phyloP scores from a whole-genome alignment of 1,140 invertebrate species.

The Rhopalosiphum padi region DNA sequence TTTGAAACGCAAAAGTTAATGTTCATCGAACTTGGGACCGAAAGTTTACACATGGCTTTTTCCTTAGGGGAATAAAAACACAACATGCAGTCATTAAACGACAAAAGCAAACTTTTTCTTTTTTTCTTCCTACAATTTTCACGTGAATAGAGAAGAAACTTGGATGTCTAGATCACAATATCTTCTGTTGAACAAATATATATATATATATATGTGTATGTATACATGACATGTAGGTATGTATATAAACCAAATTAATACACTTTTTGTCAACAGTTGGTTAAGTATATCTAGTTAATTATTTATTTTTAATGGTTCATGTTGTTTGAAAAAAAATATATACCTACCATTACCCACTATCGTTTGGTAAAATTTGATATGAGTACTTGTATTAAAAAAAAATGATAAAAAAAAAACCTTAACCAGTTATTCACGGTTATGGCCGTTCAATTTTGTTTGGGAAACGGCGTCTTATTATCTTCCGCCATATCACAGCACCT shows the following conservation, averaged over 20 bases:
- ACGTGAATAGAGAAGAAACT: conserved; percentile 23
- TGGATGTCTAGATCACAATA: neutral
- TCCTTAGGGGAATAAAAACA: conserved; percentile 31
- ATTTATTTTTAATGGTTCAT: neutral
- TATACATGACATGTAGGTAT: neutral
- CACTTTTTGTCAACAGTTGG: neutral
- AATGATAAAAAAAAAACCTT: neutral
- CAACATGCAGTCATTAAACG: conserved; percentile 35
- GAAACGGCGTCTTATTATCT: neutral
- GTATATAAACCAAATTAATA: neutral
- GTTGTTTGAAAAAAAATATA: neutral
- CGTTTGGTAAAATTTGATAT: neutral
- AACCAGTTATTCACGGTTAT: neutral
- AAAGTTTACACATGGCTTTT: conserved; percentile 45
- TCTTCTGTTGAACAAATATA: neutral
- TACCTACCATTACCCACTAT: neutral
- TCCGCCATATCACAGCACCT: neutral
- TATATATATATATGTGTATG: neutral
- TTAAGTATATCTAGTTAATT: neutral
- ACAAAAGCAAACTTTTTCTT: conserved; percentile 47
- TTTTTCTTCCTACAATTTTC: neutral
- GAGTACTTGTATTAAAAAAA: neutral
- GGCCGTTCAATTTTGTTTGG: neutral
- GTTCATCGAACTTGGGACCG: neutral
- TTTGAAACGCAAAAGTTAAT: conserved; percentile 45